Percentiles rank a stretch among this genome's conserved stretches.
These are phyloP conservation scores for Phaedon cochleariae DNA, from an alignment of 2,888 invertebrate species.

Conservation along the genomic window DNA sequence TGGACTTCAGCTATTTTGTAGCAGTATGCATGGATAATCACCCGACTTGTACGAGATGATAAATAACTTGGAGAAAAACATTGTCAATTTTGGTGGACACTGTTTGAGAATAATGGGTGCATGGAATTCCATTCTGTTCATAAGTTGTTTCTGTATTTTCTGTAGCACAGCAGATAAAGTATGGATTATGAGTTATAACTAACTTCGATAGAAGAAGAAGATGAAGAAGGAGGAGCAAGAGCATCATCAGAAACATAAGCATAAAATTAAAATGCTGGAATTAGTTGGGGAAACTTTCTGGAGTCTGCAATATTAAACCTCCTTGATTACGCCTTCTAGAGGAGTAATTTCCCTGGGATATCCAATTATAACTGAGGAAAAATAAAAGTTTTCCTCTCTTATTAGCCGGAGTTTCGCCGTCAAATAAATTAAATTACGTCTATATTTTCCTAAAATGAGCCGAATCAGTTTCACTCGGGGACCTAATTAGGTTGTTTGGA, in stretches of 20 bases:
- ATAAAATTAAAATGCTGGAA: neutral
- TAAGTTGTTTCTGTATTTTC: too few relatives aligned
- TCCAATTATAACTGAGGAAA: conserved; percentile 31
- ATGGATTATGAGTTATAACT: too few relatives aligned
- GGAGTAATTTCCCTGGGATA: conserved; percentile 28
- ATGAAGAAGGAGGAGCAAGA: neutral
- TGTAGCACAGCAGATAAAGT: too few relatives aligned
- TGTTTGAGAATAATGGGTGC: too few relatives aligned
- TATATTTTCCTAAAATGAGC: conserved; percentile 34
- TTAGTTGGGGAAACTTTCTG: neutral
- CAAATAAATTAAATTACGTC: conserved; percentile 33
- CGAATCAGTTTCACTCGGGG: conserved; percentile 37
- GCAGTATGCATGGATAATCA: too few relatives aligned
- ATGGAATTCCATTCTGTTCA: too few relatives aligned
- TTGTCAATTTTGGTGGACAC: too few relatives aligned
- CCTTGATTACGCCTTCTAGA: conserved; percentile 9
- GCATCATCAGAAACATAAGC: neutral
- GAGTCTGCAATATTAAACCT: neutral
- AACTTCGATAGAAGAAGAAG: too few relatives aligned
- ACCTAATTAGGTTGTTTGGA: conserved; percentile 41
- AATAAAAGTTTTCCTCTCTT: conserved; percentile 27
- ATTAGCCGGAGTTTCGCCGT: conserved; percentile 34
- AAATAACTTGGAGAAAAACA: too few relatives aligned
- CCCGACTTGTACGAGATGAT: too few relatives aligned
- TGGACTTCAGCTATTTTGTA: too few relatives aligned